Base-by-base conservation (phyloP, 2,888 invertebrate species). In the Lapara coniferarum region DNA sequence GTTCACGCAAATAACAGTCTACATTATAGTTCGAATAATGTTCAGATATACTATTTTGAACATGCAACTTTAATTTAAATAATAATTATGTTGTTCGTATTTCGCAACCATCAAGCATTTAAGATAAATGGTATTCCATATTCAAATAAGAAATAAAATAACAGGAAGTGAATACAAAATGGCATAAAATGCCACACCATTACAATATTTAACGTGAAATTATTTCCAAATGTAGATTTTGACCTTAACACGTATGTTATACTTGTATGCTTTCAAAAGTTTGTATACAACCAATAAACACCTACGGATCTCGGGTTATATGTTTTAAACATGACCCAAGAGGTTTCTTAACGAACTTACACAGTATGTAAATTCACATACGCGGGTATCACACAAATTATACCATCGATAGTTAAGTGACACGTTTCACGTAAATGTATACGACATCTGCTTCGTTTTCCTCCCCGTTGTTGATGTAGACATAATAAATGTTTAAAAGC, bases 281-380 rank as follows among this genome's bases (percentile, higher is more conserved):
- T 66, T 56, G 16, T 66, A 25, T 46, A 69, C 46, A 51, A 58
- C 49, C 19, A 68, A 67, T 67, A 55, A 53, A 51, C 67, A 55
- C 69, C 63, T 55, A 72, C 69, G 14, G 16, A 66, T 71, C 66
- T 57, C 66, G 59, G 69, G 46, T 70, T 44, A 67, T 59, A 72
- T 72, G 69, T 72, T 66, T 73, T 67, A 74, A 70, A 69, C 69
- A 73, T 72, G 69, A 73, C 72, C 71, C 71, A 66, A 55, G 70
- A 69, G 70, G 66, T 52, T 69, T 73, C 73, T 76, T 81, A 81
- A 81, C 77, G 78, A 82, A 82, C 80, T 78, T 76, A 78, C 77
- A 71, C 72, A 55, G 71, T 81, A 80, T 78, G 79, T 76, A 79
- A 78, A 80, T 75, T 68, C 44, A 37, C 57, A 59, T 49, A 56